phyloP scores from a whole-genome alignment of 2,888 invertebrate species.

The Marasmarcha lunaedactyla region DNA sequence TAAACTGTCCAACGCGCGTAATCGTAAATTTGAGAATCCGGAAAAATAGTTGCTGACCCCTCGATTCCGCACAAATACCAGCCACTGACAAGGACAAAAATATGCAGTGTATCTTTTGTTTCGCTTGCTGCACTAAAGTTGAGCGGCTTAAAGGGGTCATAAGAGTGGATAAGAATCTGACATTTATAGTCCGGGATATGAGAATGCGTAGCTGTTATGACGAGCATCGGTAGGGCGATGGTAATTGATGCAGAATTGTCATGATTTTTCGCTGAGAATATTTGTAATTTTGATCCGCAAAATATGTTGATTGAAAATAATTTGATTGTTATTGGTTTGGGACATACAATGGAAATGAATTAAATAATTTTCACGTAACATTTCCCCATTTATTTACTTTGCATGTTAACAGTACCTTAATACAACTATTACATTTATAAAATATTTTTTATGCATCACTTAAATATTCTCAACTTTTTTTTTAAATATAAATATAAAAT shows the following conservation, averaged over 20 bases:
- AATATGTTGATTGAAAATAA: background rate
- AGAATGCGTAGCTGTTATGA: conserved; percentile 44
- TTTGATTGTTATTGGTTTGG: no score
- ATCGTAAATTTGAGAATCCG: conserved; percentile 47
- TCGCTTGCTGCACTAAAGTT: background rate
- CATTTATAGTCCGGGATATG: conserved; percentile 38
- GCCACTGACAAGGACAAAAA: conserved; percentile 7
- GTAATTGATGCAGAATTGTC: conserved; percentile 43
- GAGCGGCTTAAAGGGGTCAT: background rate
- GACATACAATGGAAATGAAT: no score
- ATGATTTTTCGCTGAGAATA: conserved; percentile 15
- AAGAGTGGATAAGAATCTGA: conserved; percentile 18
- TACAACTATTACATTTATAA: no score
- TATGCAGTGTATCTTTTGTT: background rate
- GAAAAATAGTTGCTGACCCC: conserved; percentile 20
- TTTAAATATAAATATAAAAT: no score
- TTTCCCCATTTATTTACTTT: no score
- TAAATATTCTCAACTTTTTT: no score
- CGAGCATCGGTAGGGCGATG: conserved; percentile 45
- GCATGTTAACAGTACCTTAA: no score
- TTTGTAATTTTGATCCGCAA: background rate
- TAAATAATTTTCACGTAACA: no score
- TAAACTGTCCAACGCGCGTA: conserved; percentile 49
- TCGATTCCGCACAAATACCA: background rate
- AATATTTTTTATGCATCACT: no score